Conservation (phyloP, 2,797 vertebrate genomes). For the Labeo calbasu region DNA sequence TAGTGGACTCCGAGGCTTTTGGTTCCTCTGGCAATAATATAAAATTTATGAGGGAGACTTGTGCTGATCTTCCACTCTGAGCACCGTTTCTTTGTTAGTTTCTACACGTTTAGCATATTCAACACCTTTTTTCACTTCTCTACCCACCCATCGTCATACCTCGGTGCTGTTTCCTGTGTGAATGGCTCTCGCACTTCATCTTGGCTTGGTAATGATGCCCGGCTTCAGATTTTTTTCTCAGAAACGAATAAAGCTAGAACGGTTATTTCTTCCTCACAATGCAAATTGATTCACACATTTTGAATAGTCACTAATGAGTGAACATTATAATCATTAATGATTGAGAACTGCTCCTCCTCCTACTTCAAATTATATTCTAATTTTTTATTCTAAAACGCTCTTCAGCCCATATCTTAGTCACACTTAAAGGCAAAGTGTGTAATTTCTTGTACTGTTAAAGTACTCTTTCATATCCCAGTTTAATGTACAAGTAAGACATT, state of each 20-base stretch:
- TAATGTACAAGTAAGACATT: neutral
- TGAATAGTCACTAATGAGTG: constrained; percentile 73
- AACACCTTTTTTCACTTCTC: constrained; percentile 61
- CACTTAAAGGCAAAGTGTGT: constrained; percentile 24
- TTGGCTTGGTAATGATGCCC: constrained; percentile 52
- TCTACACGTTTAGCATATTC: constrained; percentile 76
- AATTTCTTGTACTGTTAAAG: neutral
- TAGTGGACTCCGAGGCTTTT: constrained; percentile 73
- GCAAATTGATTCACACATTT: constrained; percentile 60
- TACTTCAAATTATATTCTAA: constrained; percentile 34
- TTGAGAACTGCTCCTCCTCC: constrained; percentile 59
- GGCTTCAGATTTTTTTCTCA: constrained; percentile 35
- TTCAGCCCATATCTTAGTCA: constrained; percentile 33
- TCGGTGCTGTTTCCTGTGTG: constrained; percentile 48
- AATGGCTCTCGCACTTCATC: constrained; percentile 41
- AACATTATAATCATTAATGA: constrained; percentile 75
- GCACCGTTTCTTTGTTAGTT: constrained; percentile 76
- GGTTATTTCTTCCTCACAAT: constrained; percentile 30
- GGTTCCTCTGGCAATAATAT: constrained; percentile 78
- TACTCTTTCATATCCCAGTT: neutral
- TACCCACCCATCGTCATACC: constrained; percentile 63
- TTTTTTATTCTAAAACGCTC: neutral
- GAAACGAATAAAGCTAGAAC: constrained; percentile 26
- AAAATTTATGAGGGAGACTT: constrained; percentile 79
- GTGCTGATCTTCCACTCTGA: constrained; percentile 72